Percentiles rank a stretch among this genome's conserved stretches.
Evolutionary conservation across 2,888 invertebrate genomes (phyloP).

Genomic region (Chalcis sispes): DNA sequence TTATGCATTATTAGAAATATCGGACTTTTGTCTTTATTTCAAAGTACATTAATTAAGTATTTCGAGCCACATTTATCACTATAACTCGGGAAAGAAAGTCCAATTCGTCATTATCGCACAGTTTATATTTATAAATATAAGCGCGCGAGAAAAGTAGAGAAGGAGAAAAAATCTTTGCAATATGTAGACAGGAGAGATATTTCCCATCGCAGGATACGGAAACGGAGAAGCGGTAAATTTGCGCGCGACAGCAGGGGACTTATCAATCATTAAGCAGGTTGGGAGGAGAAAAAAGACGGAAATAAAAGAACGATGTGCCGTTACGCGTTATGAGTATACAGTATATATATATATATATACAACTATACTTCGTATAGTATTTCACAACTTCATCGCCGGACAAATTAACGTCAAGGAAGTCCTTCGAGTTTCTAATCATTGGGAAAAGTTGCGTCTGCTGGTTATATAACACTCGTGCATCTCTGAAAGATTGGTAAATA

Average conservation of each 20-base stretch:
- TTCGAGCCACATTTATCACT: conserved; percentile 8
- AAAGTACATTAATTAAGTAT: conserved; percentile 18
- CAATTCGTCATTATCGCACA: conserved; percentile 34
- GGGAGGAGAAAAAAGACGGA: neutral
- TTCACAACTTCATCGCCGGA: neutral
- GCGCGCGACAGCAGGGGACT: conserved; percentile 21
- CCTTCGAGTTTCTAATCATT: conserved; percentile 18
- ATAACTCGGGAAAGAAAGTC: neutral
- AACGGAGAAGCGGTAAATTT: conserved; percentile 22
- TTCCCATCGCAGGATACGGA: too few relatives aligned
- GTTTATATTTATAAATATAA: too few relatives aligned
- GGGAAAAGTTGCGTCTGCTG: neutral
- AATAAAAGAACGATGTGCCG: too few relatives aligned
- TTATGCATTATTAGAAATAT: too few relatives aligned
- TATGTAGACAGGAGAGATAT: too few relatives aligned
- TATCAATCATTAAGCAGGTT: conserved; percentile 39
- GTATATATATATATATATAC: neutral
- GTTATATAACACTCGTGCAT: neutral
- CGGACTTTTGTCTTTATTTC: neutral
- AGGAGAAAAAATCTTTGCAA: conserved; percentile 21
- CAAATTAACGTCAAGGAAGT: conserved; percentile 31
- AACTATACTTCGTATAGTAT: neutral
- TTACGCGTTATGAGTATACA: too few relatives aligned
- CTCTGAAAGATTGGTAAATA: conserved; percentile 32
- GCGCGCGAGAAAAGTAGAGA: neutral